phyloP scores from a whole-genome alignment of 53 echinoderm and acorn worm species.

The Holothuria leucospilota region DNA sequence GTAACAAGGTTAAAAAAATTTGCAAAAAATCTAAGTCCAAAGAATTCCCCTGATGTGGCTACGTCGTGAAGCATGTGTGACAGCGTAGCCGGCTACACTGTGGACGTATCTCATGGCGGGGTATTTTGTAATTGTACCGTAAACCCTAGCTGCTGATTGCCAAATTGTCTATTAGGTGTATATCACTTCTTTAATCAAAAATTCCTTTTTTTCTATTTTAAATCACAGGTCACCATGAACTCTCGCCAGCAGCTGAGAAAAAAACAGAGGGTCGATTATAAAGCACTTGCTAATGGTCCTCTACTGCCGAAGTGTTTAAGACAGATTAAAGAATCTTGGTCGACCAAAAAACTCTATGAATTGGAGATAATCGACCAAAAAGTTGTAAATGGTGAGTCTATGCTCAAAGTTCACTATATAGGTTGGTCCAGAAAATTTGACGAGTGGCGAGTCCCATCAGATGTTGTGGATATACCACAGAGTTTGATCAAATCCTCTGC shows the following conservation, averaged over 20 bases:
- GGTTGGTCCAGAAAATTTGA: conserved; percentile 17
- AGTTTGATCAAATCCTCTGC: not conserved
- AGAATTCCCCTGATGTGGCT: too few species aligned
- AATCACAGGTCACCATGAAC: not conserved
- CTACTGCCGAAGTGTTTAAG: too few species aligned
- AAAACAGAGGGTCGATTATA: not conserved
- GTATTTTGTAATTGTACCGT: too few species aligned
- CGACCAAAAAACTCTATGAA: not conserved
- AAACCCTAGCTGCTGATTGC: too few species aligned
- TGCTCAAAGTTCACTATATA: conserved; percentile 25
- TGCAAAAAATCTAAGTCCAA: too few species aligned
- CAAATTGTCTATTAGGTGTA: too few species aligned
- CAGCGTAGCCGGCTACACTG: too few species aligned
- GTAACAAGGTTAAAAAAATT: too few species aligned
- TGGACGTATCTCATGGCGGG: too few species aligned
- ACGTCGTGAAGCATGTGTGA: too few species aligned
- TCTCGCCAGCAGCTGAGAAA: not conserved
- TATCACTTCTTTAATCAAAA: too few species aligned
- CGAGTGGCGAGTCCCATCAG: conserved; percentile 24
- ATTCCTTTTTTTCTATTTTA: not conserved
- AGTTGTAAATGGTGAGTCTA: conserved; percentile 1
- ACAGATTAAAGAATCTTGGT: too few species aligned
- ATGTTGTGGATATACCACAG: conserved; percentile 19
- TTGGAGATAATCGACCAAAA: conserved; percentile 20
- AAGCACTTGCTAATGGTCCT: conserved; percentile 1